Percentiles rank a stretch among this genome's conserved stretches.
Conservation (phyloP, 2,797 vertebrate genomes). For the Sarcophilus harrisii region DNA sequence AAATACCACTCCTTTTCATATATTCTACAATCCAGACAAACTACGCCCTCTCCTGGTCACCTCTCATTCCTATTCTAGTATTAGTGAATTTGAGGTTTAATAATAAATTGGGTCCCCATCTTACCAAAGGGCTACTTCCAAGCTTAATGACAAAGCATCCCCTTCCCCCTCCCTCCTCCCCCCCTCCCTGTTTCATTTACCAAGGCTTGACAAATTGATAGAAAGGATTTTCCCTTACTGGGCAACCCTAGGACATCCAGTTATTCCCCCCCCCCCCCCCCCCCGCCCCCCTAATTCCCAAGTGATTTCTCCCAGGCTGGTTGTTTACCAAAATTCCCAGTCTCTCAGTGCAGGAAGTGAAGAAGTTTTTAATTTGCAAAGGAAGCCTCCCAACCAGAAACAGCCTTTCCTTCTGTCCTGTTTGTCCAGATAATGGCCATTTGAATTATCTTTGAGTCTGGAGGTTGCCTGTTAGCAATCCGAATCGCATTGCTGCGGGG, state of each 20-base stretch:
- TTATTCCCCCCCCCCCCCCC: constrained; percentile 18
- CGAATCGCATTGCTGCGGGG: constrained; percentile 49
- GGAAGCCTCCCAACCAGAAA: constrained; percentile 68
- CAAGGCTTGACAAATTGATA: constrained; percentile 37
- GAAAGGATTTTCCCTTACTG: constrained; percentile 10
- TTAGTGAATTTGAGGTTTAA: constrained; percentile 1
- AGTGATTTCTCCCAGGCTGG: constrained; percentile 28
- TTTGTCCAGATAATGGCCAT: constrained; percentile 68
- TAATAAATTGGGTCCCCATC: not conserved
- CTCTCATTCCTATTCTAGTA: not conserved
- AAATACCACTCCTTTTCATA: not conserved
- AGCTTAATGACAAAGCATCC: not conserved
- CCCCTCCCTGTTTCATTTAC: not conserved
- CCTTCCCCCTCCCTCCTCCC: not conserved
- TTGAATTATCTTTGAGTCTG: constrained; percentile 65
- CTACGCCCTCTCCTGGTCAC: not conserved
- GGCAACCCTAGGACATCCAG: not conserved
- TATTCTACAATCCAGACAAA: not conserved
- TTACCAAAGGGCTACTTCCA: not conserved
- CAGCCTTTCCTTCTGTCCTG: constrained; percentile 41
- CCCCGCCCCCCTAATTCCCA: constrained; percentile 21
- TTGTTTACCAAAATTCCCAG: constrained; percentile 48
- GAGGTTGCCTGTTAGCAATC: constrained; percentile 67
- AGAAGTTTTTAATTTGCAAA: constrained; percentile 72
- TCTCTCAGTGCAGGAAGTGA: constrained; percentile 24